Evolutionary conservation across 2,888 invertebrate genomes (phyloP).

Genomic region (Trissolcus japonicus): DNA sequence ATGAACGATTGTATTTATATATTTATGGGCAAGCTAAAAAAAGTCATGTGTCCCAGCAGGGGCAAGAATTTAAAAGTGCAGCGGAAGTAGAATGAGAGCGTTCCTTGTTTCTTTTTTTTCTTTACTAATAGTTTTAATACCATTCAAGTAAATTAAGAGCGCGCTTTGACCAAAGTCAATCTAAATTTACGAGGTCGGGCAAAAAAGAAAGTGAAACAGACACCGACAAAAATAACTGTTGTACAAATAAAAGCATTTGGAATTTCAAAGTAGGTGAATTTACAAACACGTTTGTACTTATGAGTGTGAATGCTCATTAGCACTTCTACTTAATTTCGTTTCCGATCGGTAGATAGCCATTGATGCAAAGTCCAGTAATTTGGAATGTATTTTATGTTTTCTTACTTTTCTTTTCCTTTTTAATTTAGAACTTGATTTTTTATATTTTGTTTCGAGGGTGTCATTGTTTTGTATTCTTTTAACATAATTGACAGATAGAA

Average conservation of each 20-base stretch:
- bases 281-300: too few species aligned
- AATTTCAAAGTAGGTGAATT: neutral
- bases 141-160: conserved; percentile 18
- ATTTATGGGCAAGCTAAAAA: neutral
- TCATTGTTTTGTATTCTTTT: neutral
- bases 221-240: conserved; percentile 41
- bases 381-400: neutral
- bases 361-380: neutral
- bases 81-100: too few species aligned
- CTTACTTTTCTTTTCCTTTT: neutral
- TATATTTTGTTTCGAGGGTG: too few species aligned
- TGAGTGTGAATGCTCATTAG: too few species aligned
- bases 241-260: conserved; percentile 16
- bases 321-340: too few species aligned
- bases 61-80: too few species aligned
- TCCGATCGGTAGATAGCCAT: too few species aligned
- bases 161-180: conserved; percentile 32
- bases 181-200: conserved; percentile 41
- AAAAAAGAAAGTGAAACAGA: conserved; percentile 45
- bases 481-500: neutral
- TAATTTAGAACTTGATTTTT: too few species aligned
- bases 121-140: conserved; percentile 9
- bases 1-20: neutral
- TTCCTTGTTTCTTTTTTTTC: neutral
- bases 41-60: too few species aligned